A percentile compares a stretch with the other conserved stretches of the same genome.
These are phyloP conservation scores for Bothrops alternatus DNA, from an alignment of 2,797 vertebrate genomes.

Conservation along the genomic window DNA sequence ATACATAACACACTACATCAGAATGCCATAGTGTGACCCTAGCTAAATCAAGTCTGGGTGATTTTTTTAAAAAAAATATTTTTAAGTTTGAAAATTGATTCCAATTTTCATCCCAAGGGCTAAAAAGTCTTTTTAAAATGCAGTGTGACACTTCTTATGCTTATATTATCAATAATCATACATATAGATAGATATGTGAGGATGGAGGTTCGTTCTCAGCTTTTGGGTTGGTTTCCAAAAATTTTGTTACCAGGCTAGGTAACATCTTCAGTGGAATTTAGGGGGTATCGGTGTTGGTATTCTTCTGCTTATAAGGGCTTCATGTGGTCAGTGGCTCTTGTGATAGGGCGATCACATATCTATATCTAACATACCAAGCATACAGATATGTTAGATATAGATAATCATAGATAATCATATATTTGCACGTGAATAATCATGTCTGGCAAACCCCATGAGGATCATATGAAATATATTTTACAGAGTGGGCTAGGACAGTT, in stretches of 20 bases:
- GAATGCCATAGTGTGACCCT: neutral
- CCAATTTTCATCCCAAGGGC: neutral
- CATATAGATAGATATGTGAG: neutral
- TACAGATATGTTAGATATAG: no score
- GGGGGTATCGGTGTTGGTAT: neutral
- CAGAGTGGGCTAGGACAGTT: neutral
- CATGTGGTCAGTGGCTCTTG: neutral
- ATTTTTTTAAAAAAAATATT: neutral
- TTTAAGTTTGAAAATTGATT: neutral
- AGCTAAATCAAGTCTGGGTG: neutral
- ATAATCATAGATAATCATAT: neutral
- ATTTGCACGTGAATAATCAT: neutral
- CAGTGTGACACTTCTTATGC: neutral
- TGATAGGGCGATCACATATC: neutral
- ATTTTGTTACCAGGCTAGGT: neutral
- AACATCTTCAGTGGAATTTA: neutral
- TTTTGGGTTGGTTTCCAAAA: neutral
- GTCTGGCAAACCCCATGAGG: neutral
- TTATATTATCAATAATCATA: neutral
- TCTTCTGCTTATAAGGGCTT: neutral
- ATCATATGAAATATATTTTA: neutral
- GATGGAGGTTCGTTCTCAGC: neutral
- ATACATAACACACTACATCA: neutral
- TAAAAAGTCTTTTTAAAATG: neutral
- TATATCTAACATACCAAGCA: no score